A percentile compares a stretch with the other conserved stretches of the same genome.
Evolutionary conservation across 2,113 vertebrate species (phyloP).

Genomic region (Eclectus roratus): DNA sequence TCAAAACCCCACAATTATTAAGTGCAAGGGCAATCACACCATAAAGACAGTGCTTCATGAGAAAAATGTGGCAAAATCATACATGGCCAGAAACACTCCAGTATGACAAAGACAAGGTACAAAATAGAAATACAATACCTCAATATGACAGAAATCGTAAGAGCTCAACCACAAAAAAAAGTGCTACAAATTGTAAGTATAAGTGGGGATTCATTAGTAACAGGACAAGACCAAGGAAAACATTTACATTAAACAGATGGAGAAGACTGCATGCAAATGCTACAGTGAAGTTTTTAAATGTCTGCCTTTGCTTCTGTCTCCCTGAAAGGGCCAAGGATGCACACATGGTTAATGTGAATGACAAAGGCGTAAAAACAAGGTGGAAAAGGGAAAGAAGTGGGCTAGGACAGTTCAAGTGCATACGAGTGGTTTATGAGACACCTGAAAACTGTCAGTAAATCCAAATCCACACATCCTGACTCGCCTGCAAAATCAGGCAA

Average conservation of each 20-base stretch:
- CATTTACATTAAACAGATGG: not conserved
- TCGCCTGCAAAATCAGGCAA: not conserved
- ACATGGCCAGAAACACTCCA: not conserved
- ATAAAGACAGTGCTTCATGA: not conserved
- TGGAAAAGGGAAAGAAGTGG: not conserved
- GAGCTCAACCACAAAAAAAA: not conserved
- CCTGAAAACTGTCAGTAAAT: not conserved
- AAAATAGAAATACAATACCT: not conserved
- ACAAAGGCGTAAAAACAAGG: not conserved
- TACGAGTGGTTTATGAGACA: not conserved
- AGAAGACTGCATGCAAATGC: not conserved
- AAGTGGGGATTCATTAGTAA: not conserved
- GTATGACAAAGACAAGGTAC: not conserved
- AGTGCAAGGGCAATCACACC: not conserved
- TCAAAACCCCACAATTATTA: not conserved
- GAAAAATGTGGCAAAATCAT: not conserved
- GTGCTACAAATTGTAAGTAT: not conserved
- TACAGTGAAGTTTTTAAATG: not conserved
- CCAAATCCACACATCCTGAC: not conserved
- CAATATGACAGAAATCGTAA: not conserved
- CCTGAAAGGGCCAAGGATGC: not conserved
- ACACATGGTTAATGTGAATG: rapidly evolving
- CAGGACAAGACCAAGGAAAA: not conserved
- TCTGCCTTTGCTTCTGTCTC: not conserved
- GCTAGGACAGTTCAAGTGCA: not conserved